Conservation (phyloP, 2,113 vertebrate genomes). For the Aphelocoma coerulescens region DNA sequence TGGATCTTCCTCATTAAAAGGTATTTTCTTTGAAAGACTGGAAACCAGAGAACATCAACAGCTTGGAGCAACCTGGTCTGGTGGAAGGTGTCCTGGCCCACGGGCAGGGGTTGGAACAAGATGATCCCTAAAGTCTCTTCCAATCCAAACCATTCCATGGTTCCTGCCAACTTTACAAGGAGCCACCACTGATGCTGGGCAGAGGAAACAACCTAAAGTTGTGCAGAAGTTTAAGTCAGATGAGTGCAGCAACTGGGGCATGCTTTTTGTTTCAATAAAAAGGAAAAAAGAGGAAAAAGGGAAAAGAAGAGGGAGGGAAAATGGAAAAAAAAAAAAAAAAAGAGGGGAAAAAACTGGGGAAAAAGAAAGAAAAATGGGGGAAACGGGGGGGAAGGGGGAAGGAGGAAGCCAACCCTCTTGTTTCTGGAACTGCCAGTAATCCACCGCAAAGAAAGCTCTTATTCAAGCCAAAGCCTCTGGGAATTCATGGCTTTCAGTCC, state of each 20-base stretch:
- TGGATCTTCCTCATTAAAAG: background rate
- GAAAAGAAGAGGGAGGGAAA: too few species aligned
- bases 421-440: background rate
- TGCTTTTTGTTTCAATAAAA: rapidly evolving
- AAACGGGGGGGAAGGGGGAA: background rate
- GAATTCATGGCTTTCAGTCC: background rate
- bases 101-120: background rate
- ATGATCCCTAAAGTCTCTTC: background rate
- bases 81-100: background rate
- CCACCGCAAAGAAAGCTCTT: background rate
- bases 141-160: background rate
- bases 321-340: background rate
- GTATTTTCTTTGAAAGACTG: background rate
- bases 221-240: background rate
- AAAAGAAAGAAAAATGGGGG: rapidly evolving
- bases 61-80: background rate
- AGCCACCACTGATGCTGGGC: background rate
- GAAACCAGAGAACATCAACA: background rate
- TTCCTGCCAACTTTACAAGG: background rate
- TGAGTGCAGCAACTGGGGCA: background rate
- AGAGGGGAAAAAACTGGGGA: rapidly evolving
- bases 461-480: background rate
- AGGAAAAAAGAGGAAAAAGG: rapidly evolving
- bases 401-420: background rate
- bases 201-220: background rate